These are phyloP conservation scores for Dascillus cervinus DNA, from an alignment of 2,888 invertebrate species.

Conservation along the genomic window DNA sequence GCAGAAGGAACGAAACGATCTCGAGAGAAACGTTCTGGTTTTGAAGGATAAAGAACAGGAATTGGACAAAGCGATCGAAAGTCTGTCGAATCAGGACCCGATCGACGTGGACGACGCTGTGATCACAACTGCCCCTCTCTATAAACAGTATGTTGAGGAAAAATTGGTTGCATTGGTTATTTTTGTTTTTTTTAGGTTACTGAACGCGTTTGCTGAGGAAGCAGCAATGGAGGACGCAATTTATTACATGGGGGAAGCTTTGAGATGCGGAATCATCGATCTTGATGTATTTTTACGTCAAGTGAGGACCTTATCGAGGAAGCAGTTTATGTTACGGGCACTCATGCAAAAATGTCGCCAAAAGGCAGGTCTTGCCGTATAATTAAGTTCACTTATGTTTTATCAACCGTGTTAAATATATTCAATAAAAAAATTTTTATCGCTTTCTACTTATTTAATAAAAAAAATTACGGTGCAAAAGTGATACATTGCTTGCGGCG, in stretches of 20 bases:
- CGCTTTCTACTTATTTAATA: no score
- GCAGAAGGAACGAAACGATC: slow-evolving; percentile 67
- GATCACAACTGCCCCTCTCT: slow-evolving; percentile 90
- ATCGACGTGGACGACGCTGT: slow-evolving; percentile 95
- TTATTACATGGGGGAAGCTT: slow-evolving; percentile 93
- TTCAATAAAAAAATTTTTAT: no score
- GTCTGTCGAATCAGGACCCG: slow-evolving; percentile 68
- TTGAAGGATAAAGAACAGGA: slow-evolving; percentile 84
- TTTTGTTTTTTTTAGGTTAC: slow-evolving; percentile 50
- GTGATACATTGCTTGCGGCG: no score
- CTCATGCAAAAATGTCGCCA: slow-evolving; percentile 95
- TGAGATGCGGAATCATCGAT: slow-evolving; percentile 87
- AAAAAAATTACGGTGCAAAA: no score
- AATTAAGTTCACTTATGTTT: slow-evolving; percentile 31
- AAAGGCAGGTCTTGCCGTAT: slow-evolving; percentile 80
- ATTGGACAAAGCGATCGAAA: slow-evolving; percentile 69
- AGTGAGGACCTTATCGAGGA: slow-evolving; percentile 87
- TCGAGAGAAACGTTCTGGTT: slow-evolving; percentile 76
- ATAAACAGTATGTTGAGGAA: slow-evolving; percentile 69
- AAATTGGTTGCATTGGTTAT: slow-evolving; percentile 1
- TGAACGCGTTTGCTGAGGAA: slow-evolving; percentile 94
- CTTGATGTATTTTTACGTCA: slow-evolving; percentile 94
- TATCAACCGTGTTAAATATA: slow-evolving; percentile 4
- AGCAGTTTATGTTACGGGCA: slow-evolving; percentile 93
- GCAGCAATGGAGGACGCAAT: slow-evolving; percentile 97